phyloP scores from a whole-genome alignment of 2,113 vertebrate species.

The Chroicocephalus ridibundus region DNA sequence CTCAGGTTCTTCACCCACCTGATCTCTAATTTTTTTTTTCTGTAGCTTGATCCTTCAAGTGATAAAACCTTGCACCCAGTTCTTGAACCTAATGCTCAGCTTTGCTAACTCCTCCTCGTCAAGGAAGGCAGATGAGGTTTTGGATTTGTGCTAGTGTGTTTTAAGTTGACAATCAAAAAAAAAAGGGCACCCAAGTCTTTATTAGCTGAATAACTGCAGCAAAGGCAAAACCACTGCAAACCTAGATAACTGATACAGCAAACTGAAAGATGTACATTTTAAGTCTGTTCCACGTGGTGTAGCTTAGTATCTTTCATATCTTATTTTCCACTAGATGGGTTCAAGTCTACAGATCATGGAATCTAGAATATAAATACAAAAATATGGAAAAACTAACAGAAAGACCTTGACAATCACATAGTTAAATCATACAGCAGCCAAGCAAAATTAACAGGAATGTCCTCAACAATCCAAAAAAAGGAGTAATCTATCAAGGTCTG shows the following conservation, averaged over 20 bases:
- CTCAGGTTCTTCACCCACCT: neutral
- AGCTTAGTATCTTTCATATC: neutral
- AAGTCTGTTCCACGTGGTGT: neutral
- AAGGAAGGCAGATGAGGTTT: neutral
- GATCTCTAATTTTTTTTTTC: neutral
- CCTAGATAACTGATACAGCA: neutral
- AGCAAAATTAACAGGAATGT: conserved; percentile 54
- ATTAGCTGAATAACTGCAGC: neutral
- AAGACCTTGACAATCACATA: conserved; percentile 28
- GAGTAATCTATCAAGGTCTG: conserved; percentile 28
- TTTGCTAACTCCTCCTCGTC: neutral
- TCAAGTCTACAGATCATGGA: neutral
- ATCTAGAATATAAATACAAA: neutral
- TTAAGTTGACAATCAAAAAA: neutral
- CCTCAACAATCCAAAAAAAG: conserved; percentile 39
- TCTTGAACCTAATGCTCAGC: neutral
- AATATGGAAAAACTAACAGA: conserved; percentile 46
- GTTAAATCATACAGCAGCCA: conserved; percentile 42
- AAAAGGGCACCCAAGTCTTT: neutral
- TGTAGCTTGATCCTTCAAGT: neutral
- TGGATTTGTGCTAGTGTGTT: neutral
- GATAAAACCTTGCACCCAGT: neutral
- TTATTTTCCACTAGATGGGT: conserved; percentile 29
- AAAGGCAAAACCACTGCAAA: neutral
- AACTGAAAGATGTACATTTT: neutral